These are phyloP conservation scores for Brenthis ino DNA, from an alignment of 2,888 invertebrate species.

Conservation along the genomic window DNA sequence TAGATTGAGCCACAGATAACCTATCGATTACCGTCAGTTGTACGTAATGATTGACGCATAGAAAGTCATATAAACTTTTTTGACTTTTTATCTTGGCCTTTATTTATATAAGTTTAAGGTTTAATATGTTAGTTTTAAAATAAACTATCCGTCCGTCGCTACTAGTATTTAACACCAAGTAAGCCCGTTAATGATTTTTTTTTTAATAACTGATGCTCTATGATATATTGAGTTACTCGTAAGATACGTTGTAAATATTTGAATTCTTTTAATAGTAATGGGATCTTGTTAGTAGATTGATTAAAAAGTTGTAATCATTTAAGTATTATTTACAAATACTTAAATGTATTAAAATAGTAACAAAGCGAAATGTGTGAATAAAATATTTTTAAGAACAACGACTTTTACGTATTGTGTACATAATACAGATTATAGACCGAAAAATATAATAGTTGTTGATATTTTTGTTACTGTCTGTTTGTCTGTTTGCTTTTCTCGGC, in stretches of 20 bases:
- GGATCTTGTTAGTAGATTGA: conserved; percentile 1
- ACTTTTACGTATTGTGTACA: too few species aligned
- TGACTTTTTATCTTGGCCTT: conserved; percentile 13
- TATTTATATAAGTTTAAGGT: conserved; percentile 47
- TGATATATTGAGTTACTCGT: conserved; percentile 19
- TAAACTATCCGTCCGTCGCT: conserved; percentile 48
- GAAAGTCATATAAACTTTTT: conserved; percentile 52
- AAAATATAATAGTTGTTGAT: too few species aligned
- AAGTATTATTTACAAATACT: too few species aligned
- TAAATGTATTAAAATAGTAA: too few species aligned
- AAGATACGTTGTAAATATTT: conserved; percentile 17
- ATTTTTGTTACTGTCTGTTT: too few species aligned
- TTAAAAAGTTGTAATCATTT: background rate
- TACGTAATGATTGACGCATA: conserved; percentile 64
- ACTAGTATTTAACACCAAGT: conserved; percentile 62
- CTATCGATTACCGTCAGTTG: conserved; percentile 64
- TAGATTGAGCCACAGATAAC: conserved; percentile 68
- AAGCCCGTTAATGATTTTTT: conserved; percentile 65
- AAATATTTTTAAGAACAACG: too few species aligned
- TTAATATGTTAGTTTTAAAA: conserved; percentile 32
- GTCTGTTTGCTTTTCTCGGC: too few species aligned
- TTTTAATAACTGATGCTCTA: conserved; percentile 53
- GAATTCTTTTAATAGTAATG: conserved; percentile 7
- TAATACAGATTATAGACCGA: too few species aligned
- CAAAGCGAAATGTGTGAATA: too few species aligned